Percentiles rank a stretch among this genome's conserved stretches.
Conservation (phyloP, 1,140 invertebrate genomes). For the Tetramorium alpestre region DNA sequence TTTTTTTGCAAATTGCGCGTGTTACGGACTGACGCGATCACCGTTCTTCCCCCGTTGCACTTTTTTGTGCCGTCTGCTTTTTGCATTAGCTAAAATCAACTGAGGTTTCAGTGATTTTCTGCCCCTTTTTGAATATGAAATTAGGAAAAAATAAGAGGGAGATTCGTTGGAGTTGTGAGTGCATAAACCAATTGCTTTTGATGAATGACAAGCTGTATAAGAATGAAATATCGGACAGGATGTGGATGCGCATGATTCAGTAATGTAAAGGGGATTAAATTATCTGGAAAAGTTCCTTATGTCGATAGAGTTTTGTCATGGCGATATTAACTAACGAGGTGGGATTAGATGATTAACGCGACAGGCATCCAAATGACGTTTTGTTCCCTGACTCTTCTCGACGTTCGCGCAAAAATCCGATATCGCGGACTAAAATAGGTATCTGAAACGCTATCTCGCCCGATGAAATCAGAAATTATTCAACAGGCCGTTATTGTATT, state of each 20-base stretch:
- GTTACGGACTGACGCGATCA: conserved; percentile 12
- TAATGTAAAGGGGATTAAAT: neutral
- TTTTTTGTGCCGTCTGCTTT: conserved; percentile 25
- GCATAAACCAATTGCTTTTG: neutral
- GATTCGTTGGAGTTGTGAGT: neutral
- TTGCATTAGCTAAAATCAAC: conserved; percentile 29
- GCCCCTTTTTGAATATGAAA: neutral
- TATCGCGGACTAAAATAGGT: conserved; percentile 51
- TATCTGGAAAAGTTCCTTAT: neutral
- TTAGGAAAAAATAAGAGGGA: neutral
- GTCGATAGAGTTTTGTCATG: conserved; percentile 3
- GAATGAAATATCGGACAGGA: neutral
- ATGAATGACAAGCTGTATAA: neutral
- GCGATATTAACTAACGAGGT: conserved; percentile 38
- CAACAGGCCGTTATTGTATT: conserved; percentile 44
- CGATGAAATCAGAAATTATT: conserved; percentile 51
- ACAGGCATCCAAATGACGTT: conserved; percentile 38
- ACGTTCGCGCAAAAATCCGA: conserved; percentile 40
- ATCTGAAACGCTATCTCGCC: neutral
- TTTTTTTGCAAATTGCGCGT: conserved; percentile 35
- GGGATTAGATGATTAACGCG: conserved; percentile 38
- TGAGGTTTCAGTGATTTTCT: neutral
- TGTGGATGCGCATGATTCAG: neutral
- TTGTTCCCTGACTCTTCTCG: neutral
- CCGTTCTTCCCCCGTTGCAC: conserved; percentile 13